phyloP scores from a whole-genome alignment of 2,888 invertebrate species.

The Acholoe squamosa region DNA sequence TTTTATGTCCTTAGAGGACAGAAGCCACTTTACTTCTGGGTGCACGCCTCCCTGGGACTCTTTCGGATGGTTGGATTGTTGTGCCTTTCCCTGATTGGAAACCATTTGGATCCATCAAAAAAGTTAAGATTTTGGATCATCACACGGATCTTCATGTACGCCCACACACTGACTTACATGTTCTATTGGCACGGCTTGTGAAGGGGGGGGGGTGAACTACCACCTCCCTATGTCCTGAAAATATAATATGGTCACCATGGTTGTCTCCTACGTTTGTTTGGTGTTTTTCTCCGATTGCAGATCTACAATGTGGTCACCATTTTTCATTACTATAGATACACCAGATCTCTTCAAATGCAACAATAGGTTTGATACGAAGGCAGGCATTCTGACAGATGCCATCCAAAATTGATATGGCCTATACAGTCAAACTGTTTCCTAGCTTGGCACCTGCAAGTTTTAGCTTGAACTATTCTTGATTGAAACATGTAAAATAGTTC shows the following conservation, averaged over 20 bases:
- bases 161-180: constrained; percentile 39
- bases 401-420: too few relatives aligned
- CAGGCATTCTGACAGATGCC: too few relatives aligned
- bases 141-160: constrained; percentile 16
- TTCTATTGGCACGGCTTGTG: constrained; percentile 50
- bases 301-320: constrained; percentile 55
- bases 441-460: too few relatives aligned
- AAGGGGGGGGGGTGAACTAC: not conserved
- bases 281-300: not conserved
- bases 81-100: not conserved
- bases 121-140: not conserved
- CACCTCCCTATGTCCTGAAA: constrained; percentile 16
- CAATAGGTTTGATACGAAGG: constrained; percentile 31
- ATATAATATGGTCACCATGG: not conserved
- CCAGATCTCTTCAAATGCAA: not conserved
- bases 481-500: too few relatives aligned
- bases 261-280: not conserved
- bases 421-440: too few relatives aligned
- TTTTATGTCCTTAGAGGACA: not conserved
- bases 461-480: too few relatives aligned
- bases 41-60: constrained; percentile 7
- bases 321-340: constrained; percentile 23
- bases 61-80: not conserved
- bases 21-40: constrained; percentile 9
- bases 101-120: not conserved